Evolutionary conservation across 2,797 vertebrate species (phyloP), one percentile per base, ranked within the genome.

Genomic region (Ceyx erithaca): DNA sequence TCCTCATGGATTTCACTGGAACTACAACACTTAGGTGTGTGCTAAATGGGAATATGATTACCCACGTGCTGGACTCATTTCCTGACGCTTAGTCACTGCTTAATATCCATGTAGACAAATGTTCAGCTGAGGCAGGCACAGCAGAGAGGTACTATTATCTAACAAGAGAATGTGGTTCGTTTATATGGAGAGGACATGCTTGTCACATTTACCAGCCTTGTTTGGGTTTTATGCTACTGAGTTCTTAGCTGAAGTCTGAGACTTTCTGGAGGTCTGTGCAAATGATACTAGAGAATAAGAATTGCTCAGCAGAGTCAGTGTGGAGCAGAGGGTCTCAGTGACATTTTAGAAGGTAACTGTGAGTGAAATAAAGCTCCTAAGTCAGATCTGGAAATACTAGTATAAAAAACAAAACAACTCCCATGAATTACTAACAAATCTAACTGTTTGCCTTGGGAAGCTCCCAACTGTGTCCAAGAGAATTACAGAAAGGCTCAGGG

Each of bases 111-210:
- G 0, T 20, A 85, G 69, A 85, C 37, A 68, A 86, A 91, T 23
- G 51, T 52, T 91, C 80, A 51, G 23, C 46, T 93, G 46, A 62
- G 59, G 85, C 84, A 85, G 69, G 62, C 75, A 40, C 62, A 72
- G 79, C 68, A 92, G 52, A 80, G 37, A 85, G 51, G 58, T 83
- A 75, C 71, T 67, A 85, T 79, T 93, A 94, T 85, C 52, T 46
- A 87, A 77, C 67, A 10, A 84, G 81, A 76, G 85, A 55, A 72
- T 18, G 31, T 43, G 62, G 20, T 57, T 81, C 28, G 31, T 90
- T 93, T 80, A 23, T 87, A 83, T 54, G 71, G 71, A 85, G 80
- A 87, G 54, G n/a, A 83, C 87, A 49, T 28, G 31, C 55, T 71
- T 89, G 54, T 66, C 12, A 5, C 58, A 82, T 71, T 85, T 82